Evolutionary conservation across 2,113 vertebrate species (phyloP), one percentile per base, ranked within the genome.

Genomic region (Tauraco erythrolophus): DNA sequence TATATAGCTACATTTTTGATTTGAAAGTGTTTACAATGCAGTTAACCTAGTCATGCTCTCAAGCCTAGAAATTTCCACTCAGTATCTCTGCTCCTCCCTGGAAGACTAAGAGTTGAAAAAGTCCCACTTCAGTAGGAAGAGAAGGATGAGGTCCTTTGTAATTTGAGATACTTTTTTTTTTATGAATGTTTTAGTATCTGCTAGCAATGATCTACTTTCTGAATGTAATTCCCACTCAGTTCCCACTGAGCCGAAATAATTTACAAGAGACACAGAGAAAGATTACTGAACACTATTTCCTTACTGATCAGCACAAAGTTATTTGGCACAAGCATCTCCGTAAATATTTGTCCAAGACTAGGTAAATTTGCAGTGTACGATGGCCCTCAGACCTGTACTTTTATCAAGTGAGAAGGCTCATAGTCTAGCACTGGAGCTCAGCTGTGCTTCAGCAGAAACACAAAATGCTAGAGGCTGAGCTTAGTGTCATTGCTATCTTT

Each of bases 321-420:
- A 98, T 98, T 97, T 98, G 98, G 98, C 97, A 95, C 80, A 51
- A 89, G 65, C 68, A 94, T 90, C 74, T 98, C 80, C 19, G 95
- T 96, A 98, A 98, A 98, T 98, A 98, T 98, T 98, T 98, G 96
- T 88, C 93, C 96, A 97, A 84, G 86, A 64, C 95, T 97, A 92
- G 92, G 98, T 97, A 98, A 98, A 98, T 96, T 97, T 96, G 88
- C 88, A 85, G 92, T 95, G 90, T 90, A 92, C 66, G 24, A 97
- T 91, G 96, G 97, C 93, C 97, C 84, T 96, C 87, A 92, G 95
- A 92, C 78, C 85, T 76, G 50, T 56, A 88, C 58, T 93, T 95
- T 90, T 92, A 13, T 72, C 92, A 85, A 92, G 81, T 57, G 46
- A 41, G 94, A 77, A 72, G 92, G 83, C 70, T 81, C 88, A 93